Base-by-base conservation (phyloP, 35 echinoderm and acorn worm genomes). In the Acanthaster planci region DNA sequence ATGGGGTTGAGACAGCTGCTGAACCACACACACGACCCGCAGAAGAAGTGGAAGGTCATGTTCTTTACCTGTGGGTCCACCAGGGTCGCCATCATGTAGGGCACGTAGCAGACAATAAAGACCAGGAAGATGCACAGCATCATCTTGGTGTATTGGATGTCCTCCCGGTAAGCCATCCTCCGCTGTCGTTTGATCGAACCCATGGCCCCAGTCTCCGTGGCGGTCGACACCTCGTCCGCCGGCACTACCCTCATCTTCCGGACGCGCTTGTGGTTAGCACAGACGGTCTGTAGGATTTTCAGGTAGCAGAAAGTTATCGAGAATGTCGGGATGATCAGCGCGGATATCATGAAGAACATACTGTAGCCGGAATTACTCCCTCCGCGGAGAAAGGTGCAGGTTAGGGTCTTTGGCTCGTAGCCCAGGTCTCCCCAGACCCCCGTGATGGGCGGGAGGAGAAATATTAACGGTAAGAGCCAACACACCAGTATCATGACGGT, bases 81-180 rank as follows among this genome's bases (percentile, higher is more conserved):
- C 6, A 88, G 53, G 40, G 79, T 88, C 5, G 77, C 78, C 12
- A 88, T 6, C 16, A 88, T 80, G 58, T 88, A 88, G 32, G 86
- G 86, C 31, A 88, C 79, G 40, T 88, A 88, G 57, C 86, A 88
- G 37, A 31, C 1, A 19, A 81, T 81, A 27, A 57, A 88, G 52
- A 88, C 78, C 22, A 60, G 7, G 37, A 88, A 88, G 52, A 88
- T 88, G 22, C 53, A 78, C 5, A 88, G 51, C 86, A 88, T 88
- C 86, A 88, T 88, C 15, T 79, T 78, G n/a, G 86, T 88, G 76
- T 81, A 88, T 15, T 50, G 78, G 38, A 88, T 58, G 51, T 88
- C 86, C 21, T 88, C 86, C 14, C 86, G 78, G 53, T 83, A 72
- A 34, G 53, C 34, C 81, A 58, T 60, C 12, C 54, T 51, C 34